Conservation (phyloP, 2,797 vertebrate species). For the Melanogrammus aeglefinus region DNA sequence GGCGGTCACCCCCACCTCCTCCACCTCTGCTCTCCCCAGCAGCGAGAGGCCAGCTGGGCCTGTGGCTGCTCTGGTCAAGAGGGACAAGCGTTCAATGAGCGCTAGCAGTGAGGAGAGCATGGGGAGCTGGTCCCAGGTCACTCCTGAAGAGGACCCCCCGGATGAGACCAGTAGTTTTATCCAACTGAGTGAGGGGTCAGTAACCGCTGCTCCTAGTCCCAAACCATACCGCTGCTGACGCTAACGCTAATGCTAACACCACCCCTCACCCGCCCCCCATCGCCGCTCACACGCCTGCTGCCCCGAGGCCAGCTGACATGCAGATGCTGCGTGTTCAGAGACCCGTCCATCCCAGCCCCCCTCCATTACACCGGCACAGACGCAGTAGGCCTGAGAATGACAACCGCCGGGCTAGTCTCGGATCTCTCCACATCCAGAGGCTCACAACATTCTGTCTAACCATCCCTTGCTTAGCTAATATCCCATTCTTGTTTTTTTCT, state of each 20-base stretch:
- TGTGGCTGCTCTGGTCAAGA: constrained; percentile 69
- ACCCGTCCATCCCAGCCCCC: constrained; percentile 32
- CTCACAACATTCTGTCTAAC: constrained; percentile 40
- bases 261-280: constrained; percentile 42
- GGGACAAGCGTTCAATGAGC: constrained; percentile 79
- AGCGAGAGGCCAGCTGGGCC: constrained; percentile 66
- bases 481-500: constrained; percentile 26
- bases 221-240: constrained; percentile 44
- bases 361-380: constrained; percentile 44
- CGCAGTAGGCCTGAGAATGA: neutral
- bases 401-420: neutral
- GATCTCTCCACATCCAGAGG: constrained; percentile 31
- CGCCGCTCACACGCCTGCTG: constrained; percentile 26
- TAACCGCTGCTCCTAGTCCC: constrained; percentile 72
- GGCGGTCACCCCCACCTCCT: constrained; percentile 56
- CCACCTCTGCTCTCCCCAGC: constrained; percentile 71
- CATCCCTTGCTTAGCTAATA: constrained; percentile 47
- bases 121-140: constrained; percentile 94
- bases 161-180: constrained; percentile 96
- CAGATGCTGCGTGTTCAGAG: constrained; percentile 43
- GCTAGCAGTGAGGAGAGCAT: constrained; percentile 95
- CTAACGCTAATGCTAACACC: constrained; percentile 60
- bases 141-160: constrained; percentile 88
- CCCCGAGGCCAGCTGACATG: neutral
- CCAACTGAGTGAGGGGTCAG: constrained; percentile 93